Percentiles rank a stretch among this genome's conserved stretches.
These are phyloP conservation scores for Anthoptus insignis DNA, from an alignment of 2,888 invertebrate genomes.

Conservation along the genomic window DNA sequence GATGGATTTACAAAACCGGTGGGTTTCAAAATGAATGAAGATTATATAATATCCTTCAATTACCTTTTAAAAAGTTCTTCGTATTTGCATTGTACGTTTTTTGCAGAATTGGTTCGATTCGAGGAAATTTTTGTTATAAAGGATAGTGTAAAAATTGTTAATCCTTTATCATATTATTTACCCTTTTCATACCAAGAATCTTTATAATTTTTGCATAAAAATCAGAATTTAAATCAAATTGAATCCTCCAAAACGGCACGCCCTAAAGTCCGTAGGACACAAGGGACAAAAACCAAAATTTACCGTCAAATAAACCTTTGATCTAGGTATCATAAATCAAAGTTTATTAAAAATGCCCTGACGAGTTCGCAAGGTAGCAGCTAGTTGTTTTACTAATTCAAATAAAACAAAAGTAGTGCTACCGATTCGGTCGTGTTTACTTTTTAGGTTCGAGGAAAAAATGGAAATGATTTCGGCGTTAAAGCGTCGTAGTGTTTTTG, in stretches of 20 bases:
- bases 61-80: neutral
- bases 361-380: slow-evolving; percentile 69
- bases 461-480: slow-evolving; percentile 59
- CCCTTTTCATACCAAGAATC: too few relatives aligned
- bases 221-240: neutral
- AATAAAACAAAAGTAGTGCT: slow-evolving; percentile 74
- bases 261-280: too few relatives aligned
- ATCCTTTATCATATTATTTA: too few relatives aligned
- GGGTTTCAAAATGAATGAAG: neutral
- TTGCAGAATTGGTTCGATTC: too few relatives aligned
- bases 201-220: too few relatives aligned
- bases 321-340: slow-evolving; percentile 65
- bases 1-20: neutral
- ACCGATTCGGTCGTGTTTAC: slow-evolving; percentile 69
- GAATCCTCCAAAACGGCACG: too few relatives aligned
- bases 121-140: too few relatives aligned
- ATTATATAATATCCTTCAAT: too few relatives aligned
- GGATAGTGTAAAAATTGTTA: too few relatives aligned
- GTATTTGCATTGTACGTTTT: too few relatives aligned
- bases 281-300: too few relatives aligned
- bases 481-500: slow-evolving; percentile 54
- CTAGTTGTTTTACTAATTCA: slow-evolving; percentile 61
- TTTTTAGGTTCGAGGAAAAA: slow-evolving; percentile 65
- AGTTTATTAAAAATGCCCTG: slow-evolving; percentile 63
- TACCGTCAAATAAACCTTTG: slow-evolving; percentile 1